phyloP scores from a whole-genome alignment of 2,113 vertebrate species.

The Microcebus jonahi region DNA sequence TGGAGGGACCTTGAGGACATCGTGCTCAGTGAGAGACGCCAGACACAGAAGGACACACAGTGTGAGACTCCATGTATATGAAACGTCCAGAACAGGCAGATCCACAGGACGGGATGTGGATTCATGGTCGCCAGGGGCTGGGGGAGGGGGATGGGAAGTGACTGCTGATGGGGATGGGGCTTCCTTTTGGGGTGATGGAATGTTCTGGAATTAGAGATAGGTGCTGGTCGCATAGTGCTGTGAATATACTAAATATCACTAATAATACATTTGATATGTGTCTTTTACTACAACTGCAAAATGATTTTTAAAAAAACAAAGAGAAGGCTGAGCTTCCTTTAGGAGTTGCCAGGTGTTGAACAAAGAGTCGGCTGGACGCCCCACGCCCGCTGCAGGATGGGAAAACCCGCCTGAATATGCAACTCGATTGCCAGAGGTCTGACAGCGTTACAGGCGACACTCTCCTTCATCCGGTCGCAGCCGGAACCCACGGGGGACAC shows the following conservation, averaged over 20 bases:
- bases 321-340: not conserved
- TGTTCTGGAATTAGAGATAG: not conserved
- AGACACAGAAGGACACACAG: not conserved
- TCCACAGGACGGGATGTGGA: not conserved
- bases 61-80: accelerated
- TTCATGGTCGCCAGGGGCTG: accelerated
- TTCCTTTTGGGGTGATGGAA: not conserved
- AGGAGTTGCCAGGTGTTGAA: not conserved
- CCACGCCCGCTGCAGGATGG: not conserved
- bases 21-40: too few relatives aligned
- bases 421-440: not conserved
- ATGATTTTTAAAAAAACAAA: not conserved
- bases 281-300: not conserved
- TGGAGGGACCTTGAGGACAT: accelerated
- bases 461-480: not conserved
- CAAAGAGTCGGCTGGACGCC: not conserved
- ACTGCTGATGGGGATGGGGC: accelerated
- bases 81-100: accelerated
- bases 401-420: accelerated
- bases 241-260: not conserved
- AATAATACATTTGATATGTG: not conserved
- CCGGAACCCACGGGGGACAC: not conserved
- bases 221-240: too few relatives aligned
- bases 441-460: too few relatives aligned
- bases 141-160: too few relatives aligned